A percentile compares a stretch with the other conserved stretches of the same genome.
Evolutionary conservation across 2,888 invertebrate genomes (phyloP).

Genomic region (Cremastinae sp.): DNA sequence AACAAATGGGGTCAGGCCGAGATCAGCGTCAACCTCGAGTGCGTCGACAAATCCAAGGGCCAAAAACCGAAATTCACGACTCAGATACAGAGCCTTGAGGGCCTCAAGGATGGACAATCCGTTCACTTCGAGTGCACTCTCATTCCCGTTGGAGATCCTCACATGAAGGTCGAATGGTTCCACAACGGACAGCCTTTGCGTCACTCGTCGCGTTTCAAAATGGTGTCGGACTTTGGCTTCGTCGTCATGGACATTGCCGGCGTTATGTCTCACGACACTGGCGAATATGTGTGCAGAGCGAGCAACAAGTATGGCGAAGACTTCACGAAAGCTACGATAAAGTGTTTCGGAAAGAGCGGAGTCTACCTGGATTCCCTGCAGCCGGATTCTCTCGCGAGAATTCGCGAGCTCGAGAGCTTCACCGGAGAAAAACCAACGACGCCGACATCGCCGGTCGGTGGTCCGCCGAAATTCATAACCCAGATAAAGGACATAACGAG

Average conservation of each 20-base stretch:
- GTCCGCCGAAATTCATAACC: constrained; percentile 94
- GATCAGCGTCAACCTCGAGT: constrained; percentile 91
- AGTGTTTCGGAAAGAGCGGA: constrained; percentile 91
- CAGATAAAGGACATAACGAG: constrained; percentile 92
- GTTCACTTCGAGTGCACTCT: constrained; percentile 98
- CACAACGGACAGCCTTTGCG: constrained; percentile 95
- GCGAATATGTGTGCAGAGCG: constrained; percentile 96
- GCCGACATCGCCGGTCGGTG: constrained; percentile 86
- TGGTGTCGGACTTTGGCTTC: constrained; percentile 97
- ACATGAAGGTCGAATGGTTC: constrained; percentile 97
- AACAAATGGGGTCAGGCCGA: constrained; percentile 95
- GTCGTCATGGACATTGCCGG: constrained; percentile 97
- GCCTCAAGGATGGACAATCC: constrained; percentile 94
- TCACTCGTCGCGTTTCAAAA: constrained; percentile 94
- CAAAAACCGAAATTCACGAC: constrained; percentile 94
- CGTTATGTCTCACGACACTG: constrained; percentile 94
- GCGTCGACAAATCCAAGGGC: constrained; percentile 91
- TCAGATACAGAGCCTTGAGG: constrained; percentile 91
- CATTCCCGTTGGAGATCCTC: constrained; percentile 95
- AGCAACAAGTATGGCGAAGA: constrained; percentile 95
- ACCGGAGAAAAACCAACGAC: constrained; percentile 85
- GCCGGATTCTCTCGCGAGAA: constrained; percentile 93
- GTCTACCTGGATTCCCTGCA: constrained; percentile 94
- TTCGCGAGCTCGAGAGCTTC: constrained; percentile 90
- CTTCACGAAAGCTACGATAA: constrained; percentile 91